Evolutionary conservation across 2,888 invertebrate genomes (phyloP).

Genomic region (Chalcis sispes): DNA sequence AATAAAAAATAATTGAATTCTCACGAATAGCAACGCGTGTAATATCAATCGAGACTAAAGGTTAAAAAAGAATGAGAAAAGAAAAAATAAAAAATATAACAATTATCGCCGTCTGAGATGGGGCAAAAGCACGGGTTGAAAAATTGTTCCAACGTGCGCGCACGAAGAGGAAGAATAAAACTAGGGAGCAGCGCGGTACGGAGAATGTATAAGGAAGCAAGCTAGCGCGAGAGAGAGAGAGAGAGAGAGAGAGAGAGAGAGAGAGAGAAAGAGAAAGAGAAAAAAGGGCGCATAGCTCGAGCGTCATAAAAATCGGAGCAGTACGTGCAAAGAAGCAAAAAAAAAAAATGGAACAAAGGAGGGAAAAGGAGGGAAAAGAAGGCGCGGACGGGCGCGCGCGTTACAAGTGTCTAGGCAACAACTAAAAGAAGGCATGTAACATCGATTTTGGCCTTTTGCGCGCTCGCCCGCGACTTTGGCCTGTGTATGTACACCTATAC

Average conservation of each 20-base stretch:
- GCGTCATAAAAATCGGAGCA: constrained; percentile 47
- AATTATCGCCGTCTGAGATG: too few relatives aligned
- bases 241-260: too few relatives aligned
- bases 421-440: constrained; percentile 49
- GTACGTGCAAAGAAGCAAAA: constrained; percentile 38
- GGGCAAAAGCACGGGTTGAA: not conserved
- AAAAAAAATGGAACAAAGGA: constrained; percentile 39
- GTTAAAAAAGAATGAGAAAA: too few relatives aligned
- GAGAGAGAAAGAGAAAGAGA: too few relatives aligned
- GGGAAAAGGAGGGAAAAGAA: not conserved
- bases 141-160: not conserved
- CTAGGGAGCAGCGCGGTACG: too few relatives aligned
- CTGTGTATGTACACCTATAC: not conserved
- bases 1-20: too few relatives aligned
- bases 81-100: too few relatives aligned
- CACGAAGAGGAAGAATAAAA: not conserved
- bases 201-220: too few relatives aligned
- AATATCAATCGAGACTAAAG: too few relatives aligned
- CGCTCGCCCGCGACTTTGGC: not conserved
- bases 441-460: constrained; percentile 50
- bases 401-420: constrained; percentile 54
- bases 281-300: constrained; percentile 8
- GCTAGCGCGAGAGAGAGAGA: too few relatives aligned
- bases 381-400: not conserved
- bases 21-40: too few relatives aligned